Conservation (phyloP, 2,113 vertebrate species). For the Microtus richardsoni region DNA sequence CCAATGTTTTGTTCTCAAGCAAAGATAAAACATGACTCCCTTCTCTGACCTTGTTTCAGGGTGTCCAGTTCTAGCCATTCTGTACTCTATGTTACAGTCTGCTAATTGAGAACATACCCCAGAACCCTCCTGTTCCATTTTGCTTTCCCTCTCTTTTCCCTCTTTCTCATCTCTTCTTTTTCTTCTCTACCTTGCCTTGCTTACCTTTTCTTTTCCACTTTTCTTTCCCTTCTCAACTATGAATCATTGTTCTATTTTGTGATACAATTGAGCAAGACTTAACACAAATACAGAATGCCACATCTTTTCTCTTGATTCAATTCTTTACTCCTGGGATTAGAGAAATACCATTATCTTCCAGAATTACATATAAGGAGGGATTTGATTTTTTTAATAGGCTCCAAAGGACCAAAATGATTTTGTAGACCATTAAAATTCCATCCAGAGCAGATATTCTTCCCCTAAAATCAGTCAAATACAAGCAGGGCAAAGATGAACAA, state of each 20-base stretch:
- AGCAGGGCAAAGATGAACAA: not conserved
- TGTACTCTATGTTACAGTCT: constrained; percentile 75
- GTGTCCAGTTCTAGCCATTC: constrained; percentile 73
- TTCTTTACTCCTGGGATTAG: constrained; percentile 63
- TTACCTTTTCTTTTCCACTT: not conserved
- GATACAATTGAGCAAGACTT: constrained; percentile 75
- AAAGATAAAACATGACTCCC: constrained; percentile 81
- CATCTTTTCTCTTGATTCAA: constrained; percentile 69
- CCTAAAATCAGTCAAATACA: not conserved
- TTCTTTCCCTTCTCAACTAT: not conserved
- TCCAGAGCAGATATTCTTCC: not conserved
- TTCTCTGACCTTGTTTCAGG: constrained; percentile 79
- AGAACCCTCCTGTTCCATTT: not conserved
- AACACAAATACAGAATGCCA: constrained; percentile 67
- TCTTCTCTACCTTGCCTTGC: too few relatives aligned
- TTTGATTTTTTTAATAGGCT: not conserved
- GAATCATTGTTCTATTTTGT: constrained; percentile 75
- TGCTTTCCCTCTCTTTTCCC: not conserved
- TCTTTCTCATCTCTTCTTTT: not conserved
- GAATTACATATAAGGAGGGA: constrained; percentile 43
- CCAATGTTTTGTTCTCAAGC: constrained; percentile 80
- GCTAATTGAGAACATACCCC: constrained; percentile 83
- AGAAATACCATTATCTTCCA: constrained; percentile 66
- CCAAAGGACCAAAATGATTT: not conserved
- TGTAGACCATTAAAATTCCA: not conserved